These are phyloP conservation scores for Globodera ellingtonae DNA, from an alignment of 1,140 invertebrate genomes.

Conservation along the genomic window DNA sequence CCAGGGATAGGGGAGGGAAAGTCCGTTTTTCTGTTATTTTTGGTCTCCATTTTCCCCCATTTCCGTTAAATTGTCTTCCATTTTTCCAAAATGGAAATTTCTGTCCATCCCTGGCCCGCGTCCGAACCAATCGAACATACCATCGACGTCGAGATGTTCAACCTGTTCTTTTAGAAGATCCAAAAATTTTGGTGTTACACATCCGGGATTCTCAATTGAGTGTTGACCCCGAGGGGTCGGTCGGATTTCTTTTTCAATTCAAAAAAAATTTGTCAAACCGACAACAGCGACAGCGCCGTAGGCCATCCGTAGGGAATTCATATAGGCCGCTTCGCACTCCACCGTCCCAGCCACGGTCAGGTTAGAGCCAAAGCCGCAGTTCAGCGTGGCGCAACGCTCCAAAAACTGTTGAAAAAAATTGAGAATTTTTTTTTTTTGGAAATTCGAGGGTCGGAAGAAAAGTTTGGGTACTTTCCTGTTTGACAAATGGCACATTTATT, in stretches of 20 bases:
- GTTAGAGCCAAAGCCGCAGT: slow-evolving; percentile 50
- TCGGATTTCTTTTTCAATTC: not conserved
- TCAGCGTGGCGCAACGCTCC: slow-evolving; percentile 35
- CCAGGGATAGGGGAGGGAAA: no score
- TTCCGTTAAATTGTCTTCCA: not conserved
- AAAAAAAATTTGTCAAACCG: not conserved
- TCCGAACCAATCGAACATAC: no score
- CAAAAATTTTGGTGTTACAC: not conserved
- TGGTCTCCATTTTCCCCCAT: no score
- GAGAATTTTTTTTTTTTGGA: no score
- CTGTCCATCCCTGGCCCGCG: no score
- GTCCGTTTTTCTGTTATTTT: no score
- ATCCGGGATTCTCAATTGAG: not conserved
- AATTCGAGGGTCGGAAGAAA: no score
- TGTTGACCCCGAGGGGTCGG: no score
- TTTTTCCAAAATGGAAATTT: no score
- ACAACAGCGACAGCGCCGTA: slow-evolving; percentile 48
- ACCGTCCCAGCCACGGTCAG: slow-evolving; percentile 41
- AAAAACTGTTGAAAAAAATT: slow-evolving; percentile 22
- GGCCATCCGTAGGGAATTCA: slow-evolving; percentile 40
- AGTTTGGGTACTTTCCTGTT: no score
- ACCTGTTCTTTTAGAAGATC: slow-evolving; percentile 21
- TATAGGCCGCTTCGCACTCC: slow-evolving; percentile 50
- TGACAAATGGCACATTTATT: no score
- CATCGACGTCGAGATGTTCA: no score